Evolutionary conservation across 1,140 invertebrate species (phyloP).

Genomic region (Latrodectus geometricus): DNA sequence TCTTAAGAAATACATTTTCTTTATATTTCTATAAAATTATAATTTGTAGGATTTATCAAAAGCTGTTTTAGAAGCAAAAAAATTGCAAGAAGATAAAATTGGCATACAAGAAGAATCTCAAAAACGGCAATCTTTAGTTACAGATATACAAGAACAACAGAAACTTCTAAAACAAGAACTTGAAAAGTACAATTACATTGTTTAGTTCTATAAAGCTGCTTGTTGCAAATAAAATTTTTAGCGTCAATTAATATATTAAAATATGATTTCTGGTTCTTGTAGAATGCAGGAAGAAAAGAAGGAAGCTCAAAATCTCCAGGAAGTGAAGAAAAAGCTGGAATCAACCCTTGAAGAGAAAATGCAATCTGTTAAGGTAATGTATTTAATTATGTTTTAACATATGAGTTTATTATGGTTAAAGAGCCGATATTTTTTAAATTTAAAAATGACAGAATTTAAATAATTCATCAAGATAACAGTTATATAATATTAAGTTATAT

Average conservation of each 20-base stretch:
- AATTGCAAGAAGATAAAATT: neutral
- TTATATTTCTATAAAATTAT: neutral
- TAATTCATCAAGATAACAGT: too few relatives aligned
- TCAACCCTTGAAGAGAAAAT: conserved; percentile 1
- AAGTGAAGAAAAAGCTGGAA: conserved; percentile 12
- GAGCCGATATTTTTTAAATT: too few relatives aligned
- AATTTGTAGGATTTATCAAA: conserved; percentile 10
- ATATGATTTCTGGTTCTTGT: neutral
- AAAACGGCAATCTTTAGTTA: neutral
- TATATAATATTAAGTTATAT: too few relatives aligned
- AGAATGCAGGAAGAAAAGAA: conserved; percentile 12
- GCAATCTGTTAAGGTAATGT: conserved; percentile 1
- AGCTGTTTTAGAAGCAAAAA: neutral
- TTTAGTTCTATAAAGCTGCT: neutral
- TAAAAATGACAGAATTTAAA: too few relatives aligned
- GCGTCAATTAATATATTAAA: neutral
- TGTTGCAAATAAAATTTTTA: neutral
- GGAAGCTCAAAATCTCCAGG: neutral
- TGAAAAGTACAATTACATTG: neutral
- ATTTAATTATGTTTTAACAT: neutral
- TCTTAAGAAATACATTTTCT: too few relatives aligned
- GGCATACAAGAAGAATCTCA: neutral
- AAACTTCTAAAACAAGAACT: conserved; percentile 17
- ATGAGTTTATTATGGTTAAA: too few relatives aligned
- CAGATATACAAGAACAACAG: conserved; percentile 7